These are phyloP conservation scores for Epinephelus lanceolatus DNA, from an alignment of 2,113 vertebrate species.

Conservation along the genomic window DNA sequence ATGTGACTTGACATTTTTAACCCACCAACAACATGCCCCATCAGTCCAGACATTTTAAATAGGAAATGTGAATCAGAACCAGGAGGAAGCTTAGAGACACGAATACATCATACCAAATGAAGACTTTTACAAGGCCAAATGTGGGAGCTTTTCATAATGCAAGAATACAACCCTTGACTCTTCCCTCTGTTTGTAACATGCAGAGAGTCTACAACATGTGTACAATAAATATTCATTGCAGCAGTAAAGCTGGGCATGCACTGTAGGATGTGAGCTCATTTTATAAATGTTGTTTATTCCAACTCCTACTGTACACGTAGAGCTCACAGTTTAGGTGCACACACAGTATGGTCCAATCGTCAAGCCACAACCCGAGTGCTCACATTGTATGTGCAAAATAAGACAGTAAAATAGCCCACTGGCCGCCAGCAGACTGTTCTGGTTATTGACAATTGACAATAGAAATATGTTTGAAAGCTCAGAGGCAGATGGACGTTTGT, in stretches of 20 bases:
- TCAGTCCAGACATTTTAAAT: neutral
- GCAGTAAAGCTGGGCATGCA: too few species aligned
- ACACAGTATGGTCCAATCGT: neutral
- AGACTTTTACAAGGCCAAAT: neutral
- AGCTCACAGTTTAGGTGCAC: neutral
- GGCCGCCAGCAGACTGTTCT: neutral
- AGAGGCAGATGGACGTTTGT: neutral
- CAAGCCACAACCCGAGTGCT: too few species aligned
- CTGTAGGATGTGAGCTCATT: neutral
- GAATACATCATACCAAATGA: neutral
- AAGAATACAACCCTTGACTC: neutral
- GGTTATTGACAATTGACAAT: neutral
- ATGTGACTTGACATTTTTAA: neutral
- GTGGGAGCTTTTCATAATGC: neutral
- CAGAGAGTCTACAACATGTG: neutral
- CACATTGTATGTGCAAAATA: neutral
- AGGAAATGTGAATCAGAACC: neutral
- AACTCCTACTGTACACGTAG: neutral
- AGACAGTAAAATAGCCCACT: neutral
- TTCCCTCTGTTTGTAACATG: neutral
- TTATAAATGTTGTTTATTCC: neutral
- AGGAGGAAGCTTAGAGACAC: neutral
- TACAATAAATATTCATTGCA: neutral
- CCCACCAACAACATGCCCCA: neutral
- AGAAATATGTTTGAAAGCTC: neutral